A percentile compares a stretch with the other conserved stretches of the same genome.
Conservation (phyloP, 2,113 vertebrate genomes). For the Egretta garzetta region DNA sequence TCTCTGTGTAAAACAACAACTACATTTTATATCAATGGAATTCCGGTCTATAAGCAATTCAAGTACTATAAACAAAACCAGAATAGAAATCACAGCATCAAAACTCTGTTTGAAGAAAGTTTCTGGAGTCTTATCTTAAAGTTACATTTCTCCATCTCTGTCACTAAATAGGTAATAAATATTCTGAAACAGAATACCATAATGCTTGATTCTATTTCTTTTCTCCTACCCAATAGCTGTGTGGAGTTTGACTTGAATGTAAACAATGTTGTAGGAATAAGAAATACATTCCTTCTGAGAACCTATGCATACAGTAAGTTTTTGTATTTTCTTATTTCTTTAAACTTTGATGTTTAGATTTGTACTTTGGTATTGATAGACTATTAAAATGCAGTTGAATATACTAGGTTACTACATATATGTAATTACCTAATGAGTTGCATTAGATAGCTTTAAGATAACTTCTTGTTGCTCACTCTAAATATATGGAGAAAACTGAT, state of each 20-base stretch:
- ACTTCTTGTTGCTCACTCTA: background rate
- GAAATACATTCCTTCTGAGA: conserved; percentile 97
- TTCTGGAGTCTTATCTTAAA: background rate
- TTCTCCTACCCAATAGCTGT: conserved; percentile 74
- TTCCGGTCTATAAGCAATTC: background rate
- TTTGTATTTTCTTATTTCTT: conserved; percentile 16
- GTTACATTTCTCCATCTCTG: background rate
- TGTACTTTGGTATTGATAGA: background rate
- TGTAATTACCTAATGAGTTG: background rate
- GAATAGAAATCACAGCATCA: background rate
- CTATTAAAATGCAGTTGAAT: background rate
- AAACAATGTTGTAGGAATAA: conserved; percentile 96
- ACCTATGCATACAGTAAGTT: conserved; percentile 91
- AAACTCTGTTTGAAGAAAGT: background rate
- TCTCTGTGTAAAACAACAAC: background rate
- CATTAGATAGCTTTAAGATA: background rate
- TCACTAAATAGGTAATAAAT: background rate
- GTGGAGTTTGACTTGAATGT: conserved; percentile 98
- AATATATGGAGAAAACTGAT: background rate
- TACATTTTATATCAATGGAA: background rate
- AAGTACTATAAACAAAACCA: background rate
- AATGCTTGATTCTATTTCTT: background rate
- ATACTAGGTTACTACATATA: background rate
- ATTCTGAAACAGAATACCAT: background rate
- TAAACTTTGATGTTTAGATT: background rate